Evolutionary conservation across 2,113 vertebrate genomes (phyloP).

Genomic region (Anolis sagrei): DNA sequence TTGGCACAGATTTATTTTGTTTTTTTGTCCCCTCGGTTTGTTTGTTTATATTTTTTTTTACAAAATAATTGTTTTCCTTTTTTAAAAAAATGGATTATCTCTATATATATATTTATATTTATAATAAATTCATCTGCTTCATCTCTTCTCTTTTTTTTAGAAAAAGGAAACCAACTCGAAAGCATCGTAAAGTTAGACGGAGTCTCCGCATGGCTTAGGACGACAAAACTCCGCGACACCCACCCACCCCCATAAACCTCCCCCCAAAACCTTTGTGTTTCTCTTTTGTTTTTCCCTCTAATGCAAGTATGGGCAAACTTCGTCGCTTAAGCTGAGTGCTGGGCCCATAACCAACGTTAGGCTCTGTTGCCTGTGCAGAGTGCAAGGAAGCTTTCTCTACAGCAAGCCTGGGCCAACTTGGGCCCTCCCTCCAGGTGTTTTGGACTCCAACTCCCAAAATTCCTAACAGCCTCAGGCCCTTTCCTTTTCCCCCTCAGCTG

Average conservation of each 20-base stretch:
- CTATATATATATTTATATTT: slow-evolving; percentile 39
- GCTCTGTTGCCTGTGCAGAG: no score
- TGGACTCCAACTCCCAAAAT: no score
- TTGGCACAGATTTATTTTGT: slow-evolving; percentile 27
- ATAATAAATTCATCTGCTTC: slow-evolving; percentile 24
- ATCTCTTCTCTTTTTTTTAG: slow-evolving; percentile 17
- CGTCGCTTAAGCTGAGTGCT: no score
- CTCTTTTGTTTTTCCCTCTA: background rate
- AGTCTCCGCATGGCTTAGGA: slow-evolving; percentile 28
- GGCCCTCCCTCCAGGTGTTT: no score
- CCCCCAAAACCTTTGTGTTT: background rate
- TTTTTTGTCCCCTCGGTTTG: background rate
- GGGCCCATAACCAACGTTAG: no score
- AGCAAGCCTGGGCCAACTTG: no score
- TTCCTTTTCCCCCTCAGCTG: no score
- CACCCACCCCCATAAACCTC: background rate
- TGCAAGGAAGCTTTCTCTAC: no score
- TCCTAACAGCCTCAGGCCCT: no score
- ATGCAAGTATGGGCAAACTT: no score
- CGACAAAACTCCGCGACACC: background rate
- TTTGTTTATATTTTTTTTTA: no score
- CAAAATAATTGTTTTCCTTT: slow-evolving; percentile 46
- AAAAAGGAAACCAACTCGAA: slow-evolving; percentile 39
- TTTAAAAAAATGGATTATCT: slow-evolving; percentile 32
- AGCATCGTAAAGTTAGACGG: slow-evolving; percentile 12